Percentiles rank a stretch among this genome's conserved stretches.
phyloP scores from a whole-genome alignment of 2,113 vertebrate species.

The Upupa epops region DNA sequence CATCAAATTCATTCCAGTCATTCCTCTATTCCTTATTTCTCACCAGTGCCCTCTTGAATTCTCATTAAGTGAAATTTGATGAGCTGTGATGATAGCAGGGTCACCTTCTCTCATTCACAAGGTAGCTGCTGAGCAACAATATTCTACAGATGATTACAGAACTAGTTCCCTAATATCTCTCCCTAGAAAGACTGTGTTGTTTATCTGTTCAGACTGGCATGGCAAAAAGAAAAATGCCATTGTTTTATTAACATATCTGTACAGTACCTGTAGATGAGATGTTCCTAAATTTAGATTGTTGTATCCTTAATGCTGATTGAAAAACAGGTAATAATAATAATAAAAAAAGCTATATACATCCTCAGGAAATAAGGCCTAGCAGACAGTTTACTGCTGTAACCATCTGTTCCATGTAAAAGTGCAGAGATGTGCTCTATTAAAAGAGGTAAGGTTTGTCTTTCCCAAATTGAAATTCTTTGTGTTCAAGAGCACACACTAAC shows the following conservation, averaged over 20 bases:
- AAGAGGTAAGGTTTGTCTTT: neutral
- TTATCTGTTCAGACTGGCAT: conserved; percentile 9
- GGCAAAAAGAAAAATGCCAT: conserved; percentile 12
- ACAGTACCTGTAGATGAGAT: neutral
- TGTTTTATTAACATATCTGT: conserved; percentile 2
- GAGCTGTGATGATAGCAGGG: conserved; percentile 20
- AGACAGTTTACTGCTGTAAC: neutral
- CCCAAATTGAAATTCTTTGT: neutral
- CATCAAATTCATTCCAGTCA: neutral
- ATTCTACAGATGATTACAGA: conserved; percentile 17
- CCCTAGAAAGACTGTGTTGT: neutral
- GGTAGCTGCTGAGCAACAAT: conserved; percentile 11
- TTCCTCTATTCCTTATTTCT: neutral
- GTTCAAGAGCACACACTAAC: neutral
- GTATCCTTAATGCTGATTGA: neutral
- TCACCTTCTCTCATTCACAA: conserved; percentile 3
- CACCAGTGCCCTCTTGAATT: conserved; percentile 4
- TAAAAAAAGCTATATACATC: neutral
- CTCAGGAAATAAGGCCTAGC: neutral
- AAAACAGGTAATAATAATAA: neutral
- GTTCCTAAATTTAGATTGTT: neutral
- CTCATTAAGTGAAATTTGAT: conserved; percentile 45
- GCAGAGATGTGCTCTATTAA: neutral
- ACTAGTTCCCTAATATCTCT: conserved; percentile 15
- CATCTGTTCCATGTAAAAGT: neutral